These are phyloP conservation scores for Coenonympha glycerion DNA, from an alignment of 2,888 invertebrate genomes.

Conservation along the genomic window DNA sequence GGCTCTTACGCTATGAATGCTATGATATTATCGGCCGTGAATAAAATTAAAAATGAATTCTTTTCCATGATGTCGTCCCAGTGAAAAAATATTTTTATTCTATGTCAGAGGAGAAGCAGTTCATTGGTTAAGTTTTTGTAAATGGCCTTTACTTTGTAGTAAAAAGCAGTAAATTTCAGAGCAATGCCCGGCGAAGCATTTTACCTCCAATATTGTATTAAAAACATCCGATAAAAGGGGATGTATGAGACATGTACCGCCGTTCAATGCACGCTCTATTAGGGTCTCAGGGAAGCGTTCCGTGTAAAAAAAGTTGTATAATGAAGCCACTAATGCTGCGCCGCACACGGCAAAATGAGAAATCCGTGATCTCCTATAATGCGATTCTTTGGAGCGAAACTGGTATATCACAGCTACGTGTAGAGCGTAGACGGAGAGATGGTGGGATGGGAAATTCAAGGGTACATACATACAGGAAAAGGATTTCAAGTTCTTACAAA, in stretches of 20 bases:
- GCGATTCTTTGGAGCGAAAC: slow-evolving; percentile 17
- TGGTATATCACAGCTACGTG: slow-evolving; percentile 17
- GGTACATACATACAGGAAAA: not conserved
- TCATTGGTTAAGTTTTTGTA: no score
- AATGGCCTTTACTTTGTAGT: no score
- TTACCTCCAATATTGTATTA: not conserved
- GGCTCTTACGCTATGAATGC: no score
- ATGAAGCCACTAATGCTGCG: slow-evolving; percentile 16
- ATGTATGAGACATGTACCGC: not conserved
- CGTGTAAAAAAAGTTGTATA: slow-evolving; percentile 15
- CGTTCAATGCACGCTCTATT: not conserved
- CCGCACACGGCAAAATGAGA: slow-evolving; percentile 21
- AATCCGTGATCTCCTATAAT: slow-evolving; percentile 22
- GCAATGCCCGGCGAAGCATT: not conserved
- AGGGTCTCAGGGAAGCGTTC: slow-evolving; percentile 10
- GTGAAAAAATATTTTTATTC: no score
- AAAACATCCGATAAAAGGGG: not conserved
- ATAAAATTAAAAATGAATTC: no score
- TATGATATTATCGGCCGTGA: no score
- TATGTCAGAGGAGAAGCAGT: no score
- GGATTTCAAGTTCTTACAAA: no score
- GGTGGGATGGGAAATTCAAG: no score
- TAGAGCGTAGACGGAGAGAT: not conserved
- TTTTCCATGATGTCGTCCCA: no score
- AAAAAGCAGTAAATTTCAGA: no score